phyloP scores from a whole-genome alignment of 1,140 invertebrate species.

The Anthonomus grandis region DNA sequence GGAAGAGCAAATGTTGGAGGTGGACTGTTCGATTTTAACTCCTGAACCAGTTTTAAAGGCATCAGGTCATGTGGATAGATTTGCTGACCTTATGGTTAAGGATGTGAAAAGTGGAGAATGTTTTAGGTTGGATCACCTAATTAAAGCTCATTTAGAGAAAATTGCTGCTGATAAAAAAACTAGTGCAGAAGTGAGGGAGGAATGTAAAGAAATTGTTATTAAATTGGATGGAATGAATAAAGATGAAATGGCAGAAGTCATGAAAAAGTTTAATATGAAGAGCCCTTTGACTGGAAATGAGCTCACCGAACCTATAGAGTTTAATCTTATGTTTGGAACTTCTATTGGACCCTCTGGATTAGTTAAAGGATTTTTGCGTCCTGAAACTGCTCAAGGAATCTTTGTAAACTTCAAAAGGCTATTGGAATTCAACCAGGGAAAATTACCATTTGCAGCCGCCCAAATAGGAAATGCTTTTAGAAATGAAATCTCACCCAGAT shows the following conservation, averaged over 20 bases:
- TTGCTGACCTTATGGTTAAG: slow-evolving; percentile 99
- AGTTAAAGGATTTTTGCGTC: slow-evolving; percentile 90
- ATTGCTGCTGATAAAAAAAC: slow-evolving; percentile 82
- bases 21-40: slow-evolving; percentile 96
- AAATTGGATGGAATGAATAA: slow-evolving; percentile 86
- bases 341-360: slow-evolving; percentile 94
- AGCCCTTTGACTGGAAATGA: slow-evolving; percentile 94
- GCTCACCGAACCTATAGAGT: slow-evolving; percentile 91
- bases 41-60: slow-evolving; percentile 96
- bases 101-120: slow-evolving; percentile 95
- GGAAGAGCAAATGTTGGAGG: slow-evolving; percentile 98
- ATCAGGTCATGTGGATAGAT: slow-evolving; percentile 97
- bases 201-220: slow-evolving; percentile 77
- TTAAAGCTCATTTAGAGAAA: slow-evolving; percentile 94
- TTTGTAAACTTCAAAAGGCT: slow-evolving; percentile 99
- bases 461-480: slow-evolving; percentile 98
- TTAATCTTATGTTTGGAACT: slow-evolving; percentile 98
- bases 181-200: slow-evolving; percentile 63
- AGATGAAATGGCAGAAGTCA: slow-evolving; percentile 80
- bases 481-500: slow-evolving; percentile 98
- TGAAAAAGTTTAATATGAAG: slow-evolving; percentile 89
- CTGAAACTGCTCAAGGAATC: slow-evolving; percentile 99
- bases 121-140: slow-evolving; percentile 96
- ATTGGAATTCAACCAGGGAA: slow-evolving; percentile 95
- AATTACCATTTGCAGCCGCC: slow-evolving; percentile 95